Evolutionary conservation across 2,888 invertebrate species (phyloP), one percentile per base, ranked within the genome.

Genomic region (Elegia similella): DNA sequence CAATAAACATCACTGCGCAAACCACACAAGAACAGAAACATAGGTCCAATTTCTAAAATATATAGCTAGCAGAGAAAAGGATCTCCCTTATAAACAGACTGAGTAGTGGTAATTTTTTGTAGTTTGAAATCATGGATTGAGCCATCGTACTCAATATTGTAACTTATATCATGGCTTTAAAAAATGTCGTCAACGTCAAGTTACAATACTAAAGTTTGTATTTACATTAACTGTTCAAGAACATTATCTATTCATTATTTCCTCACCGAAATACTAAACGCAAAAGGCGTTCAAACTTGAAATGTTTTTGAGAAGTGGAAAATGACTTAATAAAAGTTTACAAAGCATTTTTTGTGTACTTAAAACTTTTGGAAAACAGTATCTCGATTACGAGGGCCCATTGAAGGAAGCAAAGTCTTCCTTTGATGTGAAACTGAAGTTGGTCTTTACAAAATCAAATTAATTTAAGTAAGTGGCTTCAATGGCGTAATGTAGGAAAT

Each of bases 241-340:
- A 43, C 16, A 43, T 43, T 43, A 43, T 43, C 1, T 42, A 48
- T 38, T 38, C 38, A 38, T 38, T 38, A 38, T 38, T 38, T 38
- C n/a, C 12, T 38, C 2, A 23, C 23, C 38, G 12, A 38, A 38
- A n/a, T 38, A 38, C 10, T 12, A 59, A 62, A 62, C 62, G 63
- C 55, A 54, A 65, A 46, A 23, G 23, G 46, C 12, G 23, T 23
- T 17, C 23, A 50, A 50, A 50, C 34, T 34, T 50, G 56, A 57
- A 68, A 69, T 34, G 12, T 16, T 50, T 2, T 50, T 12, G 17
- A 38, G 12, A 13, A 30, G 63, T 66, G 58, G 67, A 64, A 71
- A 75, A 69, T 70, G 61, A 71, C 69, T 70, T 71, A 66, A 69
- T 72, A 73, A 72, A 70, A 72, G 61, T 70, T 68, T 58, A 59